These are phyloP conservation scores for Aspidiotus destructor DNA, from an alignment of 2,888 invertebrate genomes.

Conservation along the genomic window DNA sequence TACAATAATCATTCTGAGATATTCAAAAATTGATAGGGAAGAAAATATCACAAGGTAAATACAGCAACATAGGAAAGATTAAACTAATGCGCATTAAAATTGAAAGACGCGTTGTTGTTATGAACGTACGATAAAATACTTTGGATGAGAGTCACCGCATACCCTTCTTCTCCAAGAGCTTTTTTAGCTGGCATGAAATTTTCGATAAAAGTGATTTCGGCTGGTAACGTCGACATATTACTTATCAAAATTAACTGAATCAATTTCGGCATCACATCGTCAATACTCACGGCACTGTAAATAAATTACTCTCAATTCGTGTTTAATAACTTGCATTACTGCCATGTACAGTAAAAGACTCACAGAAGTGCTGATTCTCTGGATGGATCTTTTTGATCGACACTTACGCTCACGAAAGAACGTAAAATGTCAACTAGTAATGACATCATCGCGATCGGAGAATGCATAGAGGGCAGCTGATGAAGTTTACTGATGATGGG, in stretches of 20 bases:
- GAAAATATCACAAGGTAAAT: too few relatives aligned
- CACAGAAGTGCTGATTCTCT: slow-evolving; percentile 10
- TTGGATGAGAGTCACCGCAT: slow-evolving; percentile 23
- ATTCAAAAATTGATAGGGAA: too few relatives aligned
- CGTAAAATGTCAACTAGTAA: slow-evolving; percentile 22
- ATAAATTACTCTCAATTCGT: background rate
- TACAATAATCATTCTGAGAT: too few relatives aligned
- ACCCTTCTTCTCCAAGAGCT: slow-evolving; percentile 25
- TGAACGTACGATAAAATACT: slow-evolving; percentile 21
- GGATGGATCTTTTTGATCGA: background rate
- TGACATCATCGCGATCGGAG: slow-evolving; percentile 17
- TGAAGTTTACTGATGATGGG: slow-evolving; percentile 22
- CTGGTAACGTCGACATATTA: slow-evolving; percentile 25
- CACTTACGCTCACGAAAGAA: slow-evolving; percentile 10
- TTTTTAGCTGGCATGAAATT: slow-evolving; percentile 27
- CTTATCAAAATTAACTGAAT: slow-evolving; percentile 22
- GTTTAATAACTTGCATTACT: background rate
- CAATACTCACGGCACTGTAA: slow-evolving; percentile 18
- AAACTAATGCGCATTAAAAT: background rate
- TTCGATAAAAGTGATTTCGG: slow-evolving; percentile 18
- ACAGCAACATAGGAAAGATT: too few relatives aligned
- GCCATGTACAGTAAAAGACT: background rate
- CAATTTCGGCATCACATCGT: slow-evolving; percentile 25
- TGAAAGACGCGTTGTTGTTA: background rate
- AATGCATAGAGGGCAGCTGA: slow-evolving; percentile 21